Evolutionary conservation across 2,797 vertebrate species (phyloP), one percentile per base, ranked within the genome.

Genomic region (Brachyrhaphis roseni): DNA sequence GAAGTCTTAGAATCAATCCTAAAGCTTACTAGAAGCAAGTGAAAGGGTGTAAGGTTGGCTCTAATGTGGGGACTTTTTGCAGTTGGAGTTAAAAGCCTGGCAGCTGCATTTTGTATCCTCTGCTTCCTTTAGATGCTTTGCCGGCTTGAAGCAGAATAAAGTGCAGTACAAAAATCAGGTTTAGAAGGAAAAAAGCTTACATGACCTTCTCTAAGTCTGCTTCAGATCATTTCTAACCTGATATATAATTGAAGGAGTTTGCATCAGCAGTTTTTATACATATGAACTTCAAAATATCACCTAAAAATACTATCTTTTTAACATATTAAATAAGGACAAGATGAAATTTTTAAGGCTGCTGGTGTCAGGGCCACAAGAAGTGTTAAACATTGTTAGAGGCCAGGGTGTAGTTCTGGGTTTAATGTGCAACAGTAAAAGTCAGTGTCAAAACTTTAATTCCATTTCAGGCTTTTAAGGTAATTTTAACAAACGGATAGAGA

Each of bases 1-100:
- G 64, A 84, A 81, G 41, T 55, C 66, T 71, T 57, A 55, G 78
- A 81, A 68, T 78, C 51, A 55, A 43, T 78, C 46, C 6, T 45
- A 45, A 84, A 76, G 15, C 39, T 57, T 47, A 12, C 41, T 13
- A 6, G 55, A 28, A 62, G 28, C 59, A 1, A 15, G 23, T 66
- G 46, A 84, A 79, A 49, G 49, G 47, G 46, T 45, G 36, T 39
- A 57, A 76, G 43, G 47, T 73, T 53, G 53, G 49, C 41, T 78
- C 20, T 43, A 46, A 78, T 20, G 28, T 0, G 41, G 34, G n/a
- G 26, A 71, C 57, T 72, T 78, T 39, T 20, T 34, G 49, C 31
- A 70, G 72, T 46, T 31, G 1, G n/a, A 53, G 72, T 78, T 76
- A 73, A 76, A 78, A 74, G 36, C 28, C 51, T 39, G 64, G 72